Evolutionary conservation across 2,888 invertebrate species (phyloP).

Genomic region (Pecten maximus): DNA sequence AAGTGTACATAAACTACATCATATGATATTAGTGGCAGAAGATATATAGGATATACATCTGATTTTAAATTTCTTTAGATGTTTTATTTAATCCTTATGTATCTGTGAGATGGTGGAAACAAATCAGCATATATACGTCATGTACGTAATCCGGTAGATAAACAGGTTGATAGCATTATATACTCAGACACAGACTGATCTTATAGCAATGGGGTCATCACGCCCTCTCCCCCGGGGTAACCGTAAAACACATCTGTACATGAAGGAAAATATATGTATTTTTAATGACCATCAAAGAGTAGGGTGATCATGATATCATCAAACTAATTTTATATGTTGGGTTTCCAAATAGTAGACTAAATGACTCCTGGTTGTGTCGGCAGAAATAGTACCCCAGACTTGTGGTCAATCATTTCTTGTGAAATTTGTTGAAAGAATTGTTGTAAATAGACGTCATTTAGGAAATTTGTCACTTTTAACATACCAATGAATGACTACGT

Average conservation of each 20-base stretch:
- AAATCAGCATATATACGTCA: background rate
- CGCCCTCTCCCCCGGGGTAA: background rate
- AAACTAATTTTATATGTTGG: background rate
- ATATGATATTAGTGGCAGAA: background rate
- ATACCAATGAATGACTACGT: background rate
- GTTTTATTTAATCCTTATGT: conserved; percentile 8
- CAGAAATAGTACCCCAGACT: background rate
- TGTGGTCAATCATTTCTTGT: background rate
- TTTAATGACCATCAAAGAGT: background rate
- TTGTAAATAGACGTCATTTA: background rate
- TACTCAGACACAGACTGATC: background rate
- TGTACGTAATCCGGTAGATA: background rate
- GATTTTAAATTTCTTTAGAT: background rate
- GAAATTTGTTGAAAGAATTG: background rate
- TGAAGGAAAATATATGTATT: background rate
- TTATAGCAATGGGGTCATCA: background rate
- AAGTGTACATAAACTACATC: background rate
- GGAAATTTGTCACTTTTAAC: too few species aligned
- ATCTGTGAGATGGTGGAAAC: background rate
- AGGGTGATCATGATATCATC: background rate
- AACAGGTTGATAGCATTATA: background rate
- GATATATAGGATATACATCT: background rate
- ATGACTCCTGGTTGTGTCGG: too few species aligned
- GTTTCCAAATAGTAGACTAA: background rate
- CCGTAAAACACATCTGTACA: background rate